Evolutionary conservation across 1,140 invertebrate genomes (phyloP).

Genomic region (Telenomus remus): DNA sequence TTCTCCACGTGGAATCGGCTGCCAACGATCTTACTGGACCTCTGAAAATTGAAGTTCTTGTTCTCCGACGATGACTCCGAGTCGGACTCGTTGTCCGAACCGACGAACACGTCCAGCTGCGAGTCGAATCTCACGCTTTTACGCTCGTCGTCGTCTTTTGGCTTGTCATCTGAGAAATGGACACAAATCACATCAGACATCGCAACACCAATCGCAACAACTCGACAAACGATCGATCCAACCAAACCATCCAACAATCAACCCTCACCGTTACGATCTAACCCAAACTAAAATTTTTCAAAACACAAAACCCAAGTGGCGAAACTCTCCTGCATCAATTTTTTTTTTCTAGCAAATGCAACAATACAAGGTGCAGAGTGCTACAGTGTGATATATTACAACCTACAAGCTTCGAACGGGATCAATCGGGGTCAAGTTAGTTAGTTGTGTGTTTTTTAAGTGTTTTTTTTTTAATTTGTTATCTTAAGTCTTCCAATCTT

Average conservation of each 20-base stretch:
- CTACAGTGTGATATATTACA: constrained; percentile 16
- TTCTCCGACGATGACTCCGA: constrained; percentile 70
- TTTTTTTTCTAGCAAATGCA: no score
- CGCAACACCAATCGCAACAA: constrained; percentile 18
- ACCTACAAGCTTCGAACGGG: constrained; percentile 19
- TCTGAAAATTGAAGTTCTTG: constrained; percentile 19
- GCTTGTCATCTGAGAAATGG: constrained; percentile 68
- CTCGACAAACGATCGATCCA: constrained; percentile 14
- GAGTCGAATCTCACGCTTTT: constrained; percentile 83
- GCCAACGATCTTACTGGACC: constrained; percentile 62
- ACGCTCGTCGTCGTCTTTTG: constrained; percentile 81
- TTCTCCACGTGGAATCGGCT: constrained; percentile 70
- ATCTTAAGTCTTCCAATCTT: constrained; percentile 43
- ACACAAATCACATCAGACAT: constrained; percentile 28
- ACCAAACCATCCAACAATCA: neutral
- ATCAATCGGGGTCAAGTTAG: neutral
- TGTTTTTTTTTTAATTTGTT: no score
- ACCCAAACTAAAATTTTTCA: no score
- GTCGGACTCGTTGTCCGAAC: constrained; percentile 76
- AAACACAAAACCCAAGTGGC: no score
- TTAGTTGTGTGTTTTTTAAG: constrained; percentile 4
- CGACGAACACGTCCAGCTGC: constrained; percentile 70
- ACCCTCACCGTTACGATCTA: neutral
- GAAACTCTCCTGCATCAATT: no score
- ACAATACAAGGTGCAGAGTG: constrained; percentile 12